Evolutionary conservation across 2,888 invertebrate genomes (phyloP), one percentile per base, ranked within the genome.

Genomic region (Hipparchia sbordonii): DNA sequence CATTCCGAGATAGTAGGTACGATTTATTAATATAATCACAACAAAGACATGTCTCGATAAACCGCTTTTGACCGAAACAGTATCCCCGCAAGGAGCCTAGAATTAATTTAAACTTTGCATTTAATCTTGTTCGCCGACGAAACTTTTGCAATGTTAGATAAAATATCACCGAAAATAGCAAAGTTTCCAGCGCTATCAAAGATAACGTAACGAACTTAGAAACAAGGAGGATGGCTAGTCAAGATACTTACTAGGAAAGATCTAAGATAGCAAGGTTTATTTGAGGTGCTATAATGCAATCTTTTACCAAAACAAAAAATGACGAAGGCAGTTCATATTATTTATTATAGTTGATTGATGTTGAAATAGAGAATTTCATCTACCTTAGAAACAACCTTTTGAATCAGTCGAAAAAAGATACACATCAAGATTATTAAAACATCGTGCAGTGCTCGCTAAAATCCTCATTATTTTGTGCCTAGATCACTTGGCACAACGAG

Each of bases 61-160:
- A 83, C 78, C 75, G 72, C 78, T 81, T 78, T 85, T 84, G 85
- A 82, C 85, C 86, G 84, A 86, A 89, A 87, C 77, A 79, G 78
- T 86, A 85, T 87, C 82, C 84, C 82, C 84, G 81, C 81, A 82
- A 81, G 83, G 84, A 84, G 83, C 84, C 86, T 87, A 87, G 89
- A 89, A 90, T 91, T 91, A 89, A 92, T 92, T 92, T 91, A 91
- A 91, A 91, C 91, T 92, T 91, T 89, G 82, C 87, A 88, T 90
- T 91, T 90, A 91, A 91, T 91, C 90, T 90, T 87, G 89, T 91
- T 89, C 88, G 87, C 87, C 86, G 84, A 86, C 82, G 85, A 86
- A 91, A 91, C 85, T 91, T 91, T 86, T 78, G 83, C 84, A 84
- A 88, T 89, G 84, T 89, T 84, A 88, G 89, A 89, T 91, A 89